A percentile compares a stretch with the other conserved stretches of the same genome.
These are phyloP conservation scores for Vireo altiloquus DNA, from an alignment of 2,113 vertebrate species.

Conservation along the genomic window DNA sequence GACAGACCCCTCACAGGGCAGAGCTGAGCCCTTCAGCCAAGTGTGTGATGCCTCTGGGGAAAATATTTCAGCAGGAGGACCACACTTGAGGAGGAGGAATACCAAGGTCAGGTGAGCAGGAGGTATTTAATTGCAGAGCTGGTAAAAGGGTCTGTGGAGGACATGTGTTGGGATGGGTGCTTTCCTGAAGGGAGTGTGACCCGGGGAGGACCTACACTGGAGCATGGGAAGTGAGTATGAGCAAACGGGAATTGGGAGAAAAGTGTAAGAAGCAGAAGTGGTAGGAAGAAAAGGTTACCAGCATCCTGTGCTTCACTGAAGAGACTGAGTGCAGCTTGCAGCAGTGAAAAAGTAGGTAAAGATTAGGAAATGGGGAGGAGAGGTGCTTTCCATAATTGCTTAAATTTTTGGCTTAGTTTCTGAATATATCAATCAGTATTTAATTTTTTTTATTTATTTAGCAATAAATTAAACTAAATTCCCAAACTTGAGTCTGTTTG, in stretches of 20 bases:
- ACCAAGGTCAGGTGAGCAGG: background rate
- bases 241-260: background rate
- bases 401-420: background rate
- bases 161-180: fast-evolving
- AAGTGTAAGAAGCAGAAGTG: background rate
- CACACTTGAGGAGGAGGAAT: fast-evolving
- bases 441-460: background rate
- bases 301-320: background rate
- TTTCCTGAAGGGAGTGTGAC: background rate
- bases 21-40: background rate
- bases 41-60: background rate
- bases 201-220: background rate
- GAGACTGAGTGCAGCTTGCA: background rate
- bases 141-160: too few relatives aligned
- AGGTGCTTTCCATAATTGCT: background rate
- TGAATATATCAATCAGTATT: background rate
- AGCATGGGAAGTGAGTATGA: background rate
- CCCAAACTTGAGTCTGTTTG: background rate
- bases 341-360: background rate
- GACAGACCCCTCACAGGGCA: background rate
- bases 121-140: background rate
- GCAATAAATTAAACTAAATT: background rate
- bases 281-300: background rate
- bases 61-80: background rate
- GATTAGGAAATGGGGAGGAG: background rate